Conservation (phyloP, 2,797 vertebrate species). For the Anisognathus igniventris region DNA sequence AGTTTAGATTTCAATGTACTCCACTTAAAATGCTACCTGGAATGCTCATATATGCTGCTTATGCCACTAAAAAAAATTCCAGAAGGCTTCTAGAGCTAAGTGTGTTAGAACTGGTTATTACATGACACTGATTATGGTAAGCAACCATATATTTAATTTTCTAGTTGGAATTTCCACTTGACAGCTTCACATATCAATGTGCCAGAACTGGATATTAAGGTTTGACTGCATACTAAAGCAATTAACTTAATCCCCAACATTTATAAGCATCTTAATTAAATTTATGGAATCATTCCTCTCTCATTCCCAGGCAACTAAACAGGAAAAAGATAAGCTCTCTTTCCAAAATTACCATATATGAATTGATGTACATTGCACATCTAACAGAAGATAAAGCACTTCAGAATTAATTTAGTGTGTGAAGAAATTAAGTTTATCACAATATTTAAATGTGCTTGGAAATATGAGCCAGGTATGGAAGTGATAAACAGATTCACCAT, state of each 20-base stretch:
- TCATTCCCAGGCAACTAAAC: neutral
- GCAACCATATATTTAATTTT: conserved; percentile 25
- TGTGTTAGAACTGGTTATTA: neutral
- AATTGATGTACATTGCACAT: neutral
- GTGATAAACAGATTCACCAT: neutral
- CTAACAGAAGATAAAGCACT: neutral
- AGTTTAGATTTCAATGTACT: neutral
- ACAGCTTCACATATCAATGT: neutral
- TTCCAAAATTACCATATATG: neutral
- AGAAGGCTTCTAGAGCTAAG: neutral
- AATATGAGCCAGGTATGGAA: neutral
- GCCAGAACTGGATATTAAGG: conserved; percentile 11
- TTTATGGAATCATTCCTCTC: neutral
- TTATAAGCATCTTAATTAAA: conserved; percentile 48
- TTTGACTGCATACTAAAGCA: conserved; percentile 7
- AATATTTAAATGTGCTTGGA: neutral
- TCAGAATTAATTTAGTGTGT: neutral
- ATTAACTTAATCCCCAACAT: conserved; percentile 43
- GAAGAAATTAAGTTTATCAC: neutral
- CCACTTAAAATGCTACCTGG: neutral
- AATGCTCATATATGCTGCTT: neutral
- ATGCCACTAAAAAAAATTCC: neutral
- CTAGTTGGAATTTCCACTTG: conserved; percentile 17
- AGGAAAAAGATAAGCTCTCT: neutral
- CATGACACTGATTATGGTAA: neutral